Evolutionary conservation across 2,797 vertebrate genomes (phyloP).

Genomic region (Parambassis ranga): DNA sequence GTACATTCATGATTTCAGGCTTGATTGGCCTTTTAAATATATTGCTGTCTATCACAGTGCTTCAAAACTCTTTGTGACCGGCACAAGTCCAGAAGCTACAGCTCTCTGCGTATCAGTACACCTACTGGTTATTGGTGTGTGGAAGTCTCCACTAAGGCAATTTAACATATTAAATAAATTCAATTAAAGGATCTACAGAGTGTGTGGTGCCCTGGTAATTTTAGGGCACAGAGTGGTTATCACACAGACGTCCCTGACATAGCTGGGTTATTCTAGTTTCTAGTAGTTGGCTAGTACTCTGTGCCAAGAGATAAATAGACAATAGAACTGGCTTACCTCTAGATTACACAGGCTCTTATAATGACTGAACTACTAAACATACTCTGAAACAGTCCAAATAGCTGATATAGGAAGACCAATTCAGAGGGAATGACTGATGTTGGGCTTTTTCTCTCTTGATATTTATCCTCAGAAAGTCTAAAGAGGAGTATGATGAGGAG

Average conservation of each 20-base stretch:
- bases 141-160: constrained; percentile 30
- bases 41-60: background rate
- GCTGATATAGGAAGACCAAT: background rate
- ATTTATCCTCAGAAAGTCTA: constrained; percentile 85
- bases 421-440: background rate
- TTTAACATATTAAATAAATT: constrained; percentile 54
- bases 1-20: background rate
- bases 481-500: constrained; percentile 94
- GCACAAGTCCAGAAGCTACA: background rate
- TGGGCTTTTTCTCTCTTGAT: background rate
- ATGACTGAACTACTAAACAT: background rate
- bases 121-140: constrained; percentile 7
- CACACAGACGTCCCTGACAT: constrained; percentile 4
- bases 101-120: background rate
- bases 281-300: background rate
- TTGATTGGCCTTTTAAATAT: background rate
- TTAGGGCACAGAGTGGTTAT: background rate
- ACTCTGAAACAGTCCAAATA: background rate
- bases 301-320: background rate
- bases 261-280: constrained; percentile 4
- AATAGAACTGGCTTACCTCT: constrained; percentile 1
- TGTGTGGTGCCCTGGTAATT: constrained; percentile 8
- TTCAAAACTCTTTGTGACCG: background rate
- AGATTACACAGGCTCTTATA: background rate
- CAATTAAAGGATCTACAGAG: constrained; percentile 67